A percentile compares a stretch with the other conserved stretches of the same genome.
These are phyloP conservation scores for Drosophila glabriapex DNA, from an alignment of 2,888 invertebrate genomes.

Conservation along the genomic window DNA sequence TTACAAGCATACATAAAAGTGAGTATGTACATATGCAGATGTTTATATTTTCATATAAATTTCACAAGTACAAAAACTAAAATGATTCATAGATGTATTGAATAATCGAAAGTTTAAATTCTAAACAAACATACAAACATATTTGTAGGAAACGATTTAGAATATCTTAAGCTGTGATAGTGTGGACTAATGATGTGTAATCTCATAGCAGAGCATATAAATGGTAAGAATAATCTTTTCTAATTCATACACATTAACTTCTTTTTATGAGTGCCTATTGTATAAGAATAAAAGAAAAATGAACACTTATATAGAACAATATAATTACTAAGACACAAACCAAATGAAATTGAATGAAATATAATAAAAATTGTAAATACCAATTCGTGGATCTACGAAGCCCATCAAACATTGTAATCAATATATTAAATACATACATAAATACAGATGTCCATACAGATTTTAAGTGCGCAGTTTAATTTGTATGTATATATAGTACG, in stretches of 20 bases:
- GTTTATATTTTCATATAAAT: neutral
- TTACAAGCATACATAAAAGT: neutral
- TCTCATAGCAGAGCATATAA: neutral
- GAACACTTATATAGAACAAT: neutral
- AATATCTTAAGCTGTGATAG: neutral
- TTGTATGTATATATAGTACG: slow-evolving; percentile 13
- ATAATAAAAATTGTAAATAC: neutral
- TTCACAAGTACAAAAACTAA: neutral
- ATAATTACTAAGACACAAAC: neutral
- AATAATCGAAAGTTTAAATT: neutral
- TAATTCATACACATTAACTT: neutral
- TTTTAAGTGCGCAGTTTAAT: slow-evolving; percentile 59
- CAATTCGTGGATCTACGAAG: slow-evolving; percentile 3
- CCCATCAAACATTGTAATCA: slow-evolving; percentile 31
- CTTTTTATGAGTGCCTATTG: neutral
- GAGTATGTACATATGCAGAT: neutral
- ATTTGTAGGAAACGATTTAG: neutral
- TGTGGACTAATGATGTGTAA: neutral
- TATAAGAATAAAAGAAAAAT: neutral
- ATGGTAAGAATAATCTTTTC: neutral
- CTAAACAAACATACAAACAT: neutral
- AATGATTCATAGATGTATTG: neutral
- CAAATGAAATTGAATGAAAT: neutral
- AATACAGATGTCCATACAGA: slow-evolving; percentile 28
- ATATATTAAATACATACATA: slow-evolving; percentile 27